Conservation (phyloP, 2,113 vertebrate species). For the Hyperopisus bebe region DNA sequence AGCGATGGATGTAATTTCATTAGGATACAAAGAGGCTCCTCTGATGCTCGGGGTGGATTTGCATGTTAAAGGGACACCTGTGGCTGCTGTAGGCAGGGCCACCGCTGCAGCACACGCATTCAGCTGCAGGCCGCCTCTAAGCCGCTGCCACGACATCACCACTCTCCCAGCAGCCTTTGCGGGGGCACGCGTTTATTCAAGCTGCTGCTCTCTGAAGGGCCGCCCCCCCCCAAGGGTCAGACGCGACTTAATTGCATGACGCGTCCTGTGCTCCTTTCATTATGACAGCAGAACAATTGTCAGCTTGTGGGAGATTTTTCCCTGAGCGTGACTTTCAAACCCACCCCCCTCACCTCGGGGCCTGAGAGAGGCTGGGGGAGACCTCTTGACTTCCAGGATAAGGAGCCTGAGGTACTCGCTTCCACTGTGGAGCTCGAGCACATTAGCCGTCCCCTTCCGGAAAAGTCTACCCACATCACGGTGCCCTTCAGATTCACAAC, state of each 20-base stretch:
- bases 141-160: background rate
- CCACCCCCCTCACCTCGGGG: background rate
- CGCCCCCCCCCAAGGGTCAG: background rate
- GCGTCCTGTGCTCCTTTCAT: conserved; percentile 2
- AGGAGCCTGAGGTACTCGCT: background rate
- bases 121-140: background rate
- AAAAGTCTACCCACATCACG: background rate
- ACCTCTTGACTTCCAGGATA: background rate
- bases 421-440: background rate
- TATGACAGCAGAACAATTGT: background rate
- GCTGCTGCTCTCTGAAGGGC: background rate
- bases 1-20: background rate
- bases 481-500: background rate
- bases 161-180: background rate
- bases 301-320: conserved; percentile 12
- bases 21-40: conserved; percentile 11
- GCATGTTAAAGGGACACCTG: conserved; percentile 27
- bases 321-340: conserved; percentile 10
- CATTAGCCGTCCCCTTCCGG: background rate
- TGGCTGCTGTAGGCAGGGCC: background rate
- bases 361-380: background rate
- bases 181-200: background rate
- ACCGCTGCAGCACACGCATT: background rate
- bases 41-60: background rate
- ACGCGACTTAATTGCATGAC: conserved; percentile 15